These are phyloP conservation scores for Eupleurogrammus muticus DNA, from an alignment of 2,797 vertebrate genomes.

Conservation along the genomic window DNA sequence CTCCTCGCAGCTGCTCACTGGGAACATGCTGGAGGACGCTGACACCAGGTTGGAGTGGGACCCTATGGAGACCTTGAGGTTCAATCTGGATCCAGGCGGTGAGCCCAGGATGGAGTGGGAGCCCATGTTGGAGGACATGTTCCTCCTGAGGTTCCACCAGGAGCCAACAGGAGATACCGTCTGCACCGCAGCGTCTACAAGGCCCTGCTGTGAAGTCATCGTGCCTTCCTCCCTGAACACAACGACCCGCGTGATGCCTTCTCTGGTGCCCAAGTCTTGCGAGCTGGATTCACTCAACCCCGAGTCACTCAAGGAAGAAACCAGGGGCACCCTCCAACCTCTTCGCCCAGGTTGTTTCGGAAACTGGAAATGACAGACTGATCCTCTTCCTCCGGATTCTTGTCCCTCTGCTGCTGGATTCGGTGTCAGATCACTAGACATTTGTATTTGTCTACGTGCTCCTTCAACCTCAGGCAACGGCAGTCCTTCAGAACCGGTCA, in stretches of 20 bases:
- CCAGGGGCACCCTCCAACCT: conserved; percentile 76
- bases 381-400: conserved; percentile 56
- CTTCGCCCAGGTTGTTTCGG: conserved; percentile 18
- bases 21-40: conserved; percentile 77
- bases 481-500: conserved; percentile 1
- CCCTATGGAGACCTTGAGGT: conserved; percentile 65
- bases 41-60: conserved; percentile 78
- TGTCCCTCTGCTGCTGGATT: conserved; percentile 19
- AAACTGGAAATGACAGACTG: conserved; percentile 38
- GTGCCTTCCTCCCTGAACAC: conserved; percentile 86
- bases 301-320: conserved; percentile 91
- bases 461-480: conserved; percentile 6
- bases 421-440: background rate
- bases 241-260: conserved; percentile 9
- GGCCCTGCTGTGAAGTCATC: conserved; percentile 84
- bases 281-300: conserved; percentile 80
- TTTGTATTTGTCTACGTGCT: conserved; percentile 2
- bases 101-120: conserved; percentile 77
- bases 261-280: conserved; percentile 42
- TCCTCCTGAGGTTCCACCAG: conserved; percentile 57
- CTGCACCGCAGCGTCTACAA: conserved; percentile 90
- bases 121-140: conserved; percentile 56
- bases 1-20: conserved; percentile 59
- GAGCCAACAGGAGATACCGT: conserved; percentile 80
- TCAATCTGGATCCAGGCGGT: conserved; percentile 74